Evolutionary conservation across 2,113 vertebrate species (phyloP).

Genomic region (Eolophus roseicapilla): DNA sequence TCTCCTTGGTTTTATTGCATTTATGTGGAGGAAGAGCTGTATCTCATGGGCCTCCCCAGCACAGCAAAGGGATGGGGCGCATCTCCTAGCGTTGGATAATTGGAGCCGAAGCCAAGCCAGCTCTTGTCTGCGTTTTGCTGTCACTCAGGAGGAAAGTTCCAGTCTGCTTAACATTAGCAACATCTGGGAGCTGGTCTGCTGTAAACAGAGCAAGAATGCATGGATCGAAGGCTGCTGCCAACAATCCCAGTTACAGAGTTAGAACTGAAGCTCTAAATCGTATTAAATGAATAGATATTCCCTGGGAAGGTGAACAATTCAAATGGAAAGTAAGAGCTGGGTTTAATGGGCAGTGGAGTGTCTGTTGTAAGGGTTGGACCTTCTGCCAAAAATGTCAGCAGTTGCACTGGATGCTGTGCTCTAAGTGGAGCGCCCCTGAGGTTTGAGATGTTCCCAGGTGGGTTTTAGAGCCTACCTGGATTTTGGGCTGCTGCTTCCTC

Average conservation of each 20-base stretch:
- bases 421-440: neutral
- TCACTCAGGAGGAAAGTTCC: neutral
- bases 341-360: neutral
- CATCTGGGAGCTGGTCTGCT: slow-evolving; percentile 18
- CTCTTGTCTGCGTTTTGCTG: neutral
- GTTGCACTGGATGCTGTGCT: rapidly evolving
- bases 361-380: rapidly evolving
- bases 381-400: neutral
- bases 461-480: neutral
- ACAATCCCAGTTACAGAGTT: neutral
- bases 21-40: neutral
- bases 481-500: neutral
- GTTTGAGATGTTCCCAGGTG: neutral
- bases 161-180: neutral
- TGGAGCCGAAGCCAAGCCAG: neutral
- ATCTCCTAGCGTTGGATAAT: neutral
- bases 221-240: neutral
- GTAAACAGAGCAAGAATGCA: neutral
- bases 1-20: neutral
- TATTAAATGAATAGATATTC: neutral
- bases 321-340: slow-evolving; percentile 9
- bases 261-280: neutral
- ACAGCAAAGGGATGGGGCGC: neutral
- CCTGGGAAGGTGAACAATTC: neutral
- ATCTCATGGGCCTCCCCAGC: neutral